These are phyloP conservation scores for Netelia melanura DNA, from an alignment of 2,888 invertebrate genomes.

Conservation along the genomic window DNA sequence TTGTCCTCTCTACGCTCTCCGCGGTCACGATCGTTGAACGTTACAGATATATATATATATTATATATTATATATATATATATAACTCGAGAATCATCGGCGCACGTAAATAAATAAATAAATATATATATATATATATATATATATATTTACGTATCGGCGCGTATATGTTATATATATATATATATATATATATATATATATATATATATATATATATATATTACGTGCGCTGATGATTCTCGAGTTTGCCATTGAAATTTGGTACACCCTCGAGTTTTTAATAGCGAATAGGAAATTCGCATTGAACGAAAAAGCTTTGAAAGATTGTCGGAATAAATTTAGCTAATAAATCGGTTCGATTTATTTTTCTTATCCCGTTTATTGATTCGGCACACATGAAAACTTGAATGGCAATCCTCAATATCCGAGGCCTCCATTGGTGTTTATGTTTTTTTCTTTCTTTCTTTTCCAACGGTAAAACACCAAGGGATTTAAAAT, in stretches of 20 bases:
- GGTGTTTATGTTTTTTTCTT: background rate
- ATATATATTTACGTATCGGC: no score
- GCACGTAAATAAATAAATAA: no score
- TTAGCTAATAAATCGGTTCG: no score
- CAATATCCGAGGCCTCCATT: conserved; percentile 10
- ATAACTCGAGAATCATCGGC: no score
- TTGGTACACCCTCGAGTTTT: background rate
- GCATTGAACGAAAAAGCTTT: no score
- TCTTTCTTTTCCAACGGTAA: background rate
- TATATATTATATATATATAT: background rate
- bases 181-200: background rate
- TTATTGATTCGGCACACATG: conserved; percentile 18
- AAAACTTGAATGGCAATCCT: background rate
- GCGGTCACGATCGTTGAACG: conserved; percentile 11
- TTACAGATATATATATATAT: background rate
- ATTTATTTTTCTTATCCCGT: background rate
- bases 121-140: no score
- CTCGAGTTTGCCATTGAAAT: background rate
- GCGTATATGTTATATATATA: no score
- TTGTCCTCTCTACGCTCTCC: conserved; percentile 26
- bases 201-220: background rate
- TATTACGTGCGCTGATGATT: background rate
- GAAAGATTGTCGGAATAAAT: no score
- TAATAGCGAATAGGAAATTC: no score
- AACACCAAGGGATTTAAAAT: background rate